A percentile compares a stretch with the other conserved stretches of the same genome.
Conservation (phyloP, 2,888 invertebrate species). For the Gastrophysa polygoni region DNA sequence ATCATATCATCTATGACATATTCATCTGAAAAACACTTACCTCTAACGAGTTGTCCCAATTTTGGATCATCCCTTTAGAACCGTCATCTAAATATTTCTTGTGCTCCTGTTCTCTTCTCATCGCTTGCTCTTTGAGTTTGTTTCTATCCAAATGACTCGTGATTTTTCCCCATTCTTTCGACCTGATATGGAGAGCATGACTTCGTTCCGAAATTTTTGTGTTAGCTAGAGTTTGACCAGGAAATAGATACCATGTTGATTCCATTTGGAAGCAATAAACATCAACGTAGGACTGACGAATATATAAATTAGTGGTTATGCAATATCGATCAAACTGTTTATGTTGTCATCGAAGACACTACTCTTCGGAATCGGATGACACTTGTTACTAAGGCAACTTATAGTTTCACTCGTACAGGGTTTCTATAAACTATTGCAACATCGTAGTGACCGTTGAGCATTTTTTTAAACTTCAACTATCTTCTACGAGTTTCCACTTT, state of each 20-base stretch:
- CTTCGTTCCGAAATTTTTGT: conserved; percentile 51
- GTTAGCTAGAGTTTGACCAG: conserved; percentile 49
- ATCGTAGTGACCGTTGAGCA: too few species aligned
- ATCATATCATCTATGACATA: too few species aligned
- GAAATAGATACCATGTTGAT: conserved; percentile 50
- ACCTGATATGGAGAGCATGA: conserved; percentile 51
- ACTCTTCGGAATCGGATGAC: not conserved
- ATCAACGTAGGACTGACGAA: not conserved
- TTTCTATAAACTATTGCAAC: too few species aligned
- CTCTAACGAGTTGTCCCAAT: conserved; percentile 58
- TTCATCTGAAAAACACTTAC: conserved; percentile 45
- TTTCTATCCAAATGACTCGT: conserved; percentile 51
- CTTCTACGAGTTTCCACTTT: too few species aligned
- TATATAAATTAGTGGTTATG: not conserved
- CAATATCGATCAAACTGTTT: not conserved
- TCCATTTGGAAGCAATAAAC: conserved; percentile 43
- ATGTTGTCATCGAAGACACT: not conserved
- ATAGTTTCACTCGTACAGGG: not conserved
- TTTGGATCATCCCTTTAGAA: conserved; percentile 56
- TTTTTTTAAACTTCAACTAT: too few species aligned
- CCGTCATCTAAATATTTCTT: conserved; percentile 55
- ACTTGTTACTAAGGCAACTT: not conserved
- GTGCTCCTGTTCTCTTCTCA: conserved; percentile 54
- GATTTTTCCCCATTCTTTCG: conserved; percentile 49
- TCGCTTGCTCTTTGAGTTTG: conserved; percentile 43